Conservation (phyloP, 2,797 vertebrate species). For the Gila robusta region DNA sequence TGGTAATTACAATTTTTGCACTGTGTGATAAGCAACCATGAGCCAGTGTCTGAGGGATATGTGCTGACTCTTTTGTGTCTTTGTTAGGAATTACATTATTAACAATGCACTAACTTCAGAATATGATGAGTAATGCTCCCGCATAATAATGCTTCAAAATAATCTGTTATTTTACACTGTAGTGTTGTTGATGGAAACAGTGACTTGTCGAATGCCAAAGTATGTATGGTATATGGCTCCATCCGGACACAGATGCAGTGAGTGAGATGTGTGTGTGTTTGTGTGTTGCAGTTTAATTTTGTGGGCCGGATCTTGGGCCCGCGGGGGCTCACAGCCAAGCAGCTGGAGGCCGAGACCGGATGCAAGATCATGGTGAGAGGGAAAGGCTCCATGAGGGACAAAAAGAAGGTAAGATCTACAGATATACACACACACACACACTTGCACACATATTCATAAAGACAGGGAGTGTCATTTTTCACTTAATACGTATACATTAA, state of each 20-base stretch:
- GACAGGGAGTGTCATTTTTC: not conserved
- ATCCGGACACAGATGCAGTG: conserved; percentile 5
- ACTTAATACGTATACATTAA: not conserved
- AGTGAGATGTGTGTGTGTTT: conserved; percentile 42
- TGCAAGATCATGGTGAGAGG: conserved; percentile 98
- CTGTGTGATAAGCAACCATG: not conserved
- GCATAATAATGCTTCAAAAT: not conserved
- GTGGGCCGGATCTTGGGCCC: conserved; percentile 95
- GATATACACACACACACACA: conserved; percentile 1
- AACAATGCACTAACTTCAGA: not conserved
- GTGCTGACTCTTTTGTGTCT: not conserved
- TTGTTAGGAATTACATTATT: not conserved
- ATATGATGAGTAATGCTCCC: not conserved
- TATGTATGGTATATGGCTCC: not conserved
- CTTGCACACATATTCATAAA: not conserved
- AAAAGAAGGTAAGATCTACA: conserved; percentile 87
- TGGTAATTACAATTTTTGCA: not conserved
- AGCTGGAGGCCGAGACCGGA: conserved; percentile 93
- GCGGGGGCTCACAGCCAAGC: conserved; percentile 92
- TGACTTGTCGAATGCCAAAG: not conserved
- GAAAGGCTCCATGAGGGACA: conserved; percentile 95
- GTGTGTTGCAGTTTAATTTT: conserved; percentile 88
- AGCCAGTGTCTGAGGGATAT: not conserved
- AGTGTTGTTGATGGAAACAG: not conserved
- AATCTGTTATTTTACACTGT: not conserved